Evolutionary conservation across 2,797 vertebrate genomes (phyloP).

Genomic region (Esox lucius): DNA sequence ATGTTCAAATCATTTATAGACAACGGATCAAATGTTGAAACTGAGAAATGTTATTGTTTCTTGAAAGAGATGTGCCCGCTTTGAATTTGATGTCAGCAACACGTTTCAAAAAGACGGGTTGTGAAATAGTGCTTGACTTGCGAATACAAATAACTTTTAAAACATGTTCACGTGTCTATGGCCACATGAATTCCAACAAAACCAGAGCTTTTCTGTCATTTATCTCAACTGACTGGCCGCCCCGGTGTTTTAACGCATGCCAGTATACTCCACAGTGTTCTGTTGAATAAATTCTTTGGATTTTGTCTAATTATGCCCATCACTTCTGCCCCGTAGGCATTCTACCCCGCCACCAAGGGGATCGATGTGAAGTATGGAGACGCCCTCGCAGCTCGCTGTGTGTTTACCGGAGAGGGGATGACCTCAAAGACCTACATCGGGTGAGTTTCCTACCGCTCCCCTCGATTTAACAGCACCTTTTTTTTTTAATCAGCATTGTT

Average conservation of each 20-base stretch:
- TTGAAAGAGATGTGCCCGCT: too few species aligned
- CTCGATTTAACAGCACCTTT: neutral
- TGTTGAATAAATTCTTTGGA: neutral
- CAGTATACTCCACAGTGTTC: neutral
- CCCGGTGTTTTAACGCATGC: neutral
- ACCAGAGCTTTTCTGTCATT: neutral
- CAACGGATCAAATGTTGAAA: too few species aligned
- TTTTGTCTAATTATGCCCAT: constrained; percentile 10
- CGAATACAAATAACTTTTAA: too few species aligned
- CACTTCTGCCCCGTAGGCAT: constrained; percentile 76
- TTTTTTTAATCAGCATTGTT: neutral
- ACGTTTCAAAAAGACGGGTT: too few species aligned
- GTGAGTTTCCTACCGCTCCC: constrained; percentile 68
- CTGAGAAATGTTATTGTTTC: too few species aligned
- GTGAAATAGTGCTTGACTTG: too few species aligned
- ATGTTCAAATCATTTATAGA: too few species aligned
- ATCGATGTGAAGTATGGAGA: constrained; percentile 85
- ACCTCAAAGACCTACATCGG: constrained; percentile 87
- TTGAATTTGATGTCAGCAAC: too few species aligned
- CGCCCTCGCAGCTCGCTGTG: constrained; percentile 87
- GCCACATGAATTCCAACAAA: too few species aligned
- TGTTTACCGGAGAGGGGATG: constrained; percentile 91
- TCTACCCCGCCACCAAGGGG: constrained; percentile 83
- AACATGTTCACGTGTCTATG: too few species aligned
- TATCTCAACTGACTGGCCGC: neutral